Percentiles rank a stretch among this genome's conserved stretches.
Evolutionary conservation across 1,140 invertebrate species (phyloP).

Genomic region (Drosophila gunungcola): DNA sequence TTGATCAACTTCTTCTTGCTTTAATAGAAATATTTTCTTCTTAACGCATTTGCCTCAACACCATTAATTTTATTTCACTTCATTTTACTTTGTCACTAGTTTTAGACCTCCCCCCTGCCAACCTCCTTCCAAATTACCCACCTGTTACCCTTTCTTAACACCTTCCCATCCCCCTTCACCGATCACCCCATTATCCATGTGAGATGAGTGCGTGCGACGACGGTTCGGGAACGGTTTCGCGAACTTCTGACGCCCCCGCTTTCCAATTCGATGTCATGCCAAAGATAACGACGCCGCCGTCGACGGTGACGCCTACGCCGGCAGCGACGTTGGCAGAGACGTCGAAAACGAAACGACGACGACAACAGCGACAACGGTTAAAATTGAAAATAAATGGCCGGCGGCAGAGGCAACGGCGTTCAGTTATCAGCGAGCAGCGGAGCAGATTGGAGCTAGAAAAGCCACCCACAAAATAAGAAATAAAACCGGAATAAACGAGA

Average conservation of each 20-base stretch:
- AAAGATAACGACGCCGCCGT: conserved; percentile 71
- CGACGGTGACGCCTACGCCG: conserved; percentile 27
- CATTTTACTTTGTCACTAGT: no score
- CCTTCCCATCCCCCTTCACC: background rate
- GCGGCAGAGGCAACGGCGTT: conserved; percentile 70
- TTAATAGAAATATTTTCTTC: no score
- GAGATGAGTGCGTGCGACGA: conserved; percentile 48
- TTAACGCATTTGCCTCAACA: no score
- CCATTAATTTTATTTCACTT: no score
- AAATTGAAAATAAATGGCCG: conserved; percentile 81
- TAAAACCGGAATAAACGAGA: conserved; percentile 17
- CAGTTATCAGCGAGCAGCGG: conserved; percentile 81
- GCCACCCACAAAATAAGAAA: background rate
- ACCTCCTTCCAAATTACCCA: background rate
- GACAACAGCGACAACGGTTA: conserved; percentile 57
- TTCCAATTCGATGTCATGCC: conserved; percentile 48
- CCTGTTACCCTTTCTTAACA: background rate
- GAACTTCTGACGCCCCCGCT: conserved; percentile 51
- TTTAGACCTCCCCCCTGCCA: no score
- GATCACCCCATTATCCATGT: conserved; percentile 16
- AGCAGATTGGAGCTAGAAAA: conserved; percentile 46
- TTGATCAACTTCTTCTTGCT: no score
- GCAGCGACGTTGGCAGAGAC: conserved; percentile 21
- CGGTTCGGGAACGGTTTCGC: conserved; percentile 57
- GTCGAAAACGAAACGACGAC: conserved; percentile 20